These are phyloP conservation scores for Sphaeramia orbicularis DNA, from an alignment of 2,797 vertebrate species.

Conservation along the genomic window DNA sequence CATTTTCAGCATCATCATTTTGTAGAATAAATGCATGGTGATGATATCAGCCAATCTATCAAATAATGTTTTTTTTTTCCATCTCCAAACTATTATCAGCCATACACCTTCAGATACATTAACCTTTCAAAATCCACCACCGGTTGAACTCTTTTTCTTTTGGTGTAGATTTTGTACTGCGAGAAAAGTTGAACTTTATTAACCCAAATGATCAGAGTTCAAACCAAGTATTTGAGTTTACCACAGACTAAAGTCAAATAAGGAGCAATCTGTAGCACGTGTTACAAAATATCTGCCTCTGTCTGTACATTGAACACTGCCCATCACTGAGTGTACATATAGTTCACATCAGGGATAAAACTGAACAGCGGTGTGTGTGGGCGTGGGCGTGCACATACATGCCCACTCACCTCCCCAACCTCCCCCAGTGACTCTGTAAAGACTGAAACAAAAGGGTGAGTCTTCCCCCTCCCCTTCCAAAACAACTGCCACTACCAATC, in stretches of 20 bases:
- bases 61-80: too few relatives aligned
- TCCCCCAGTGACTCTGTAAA: not conserved
- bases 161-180: too few relatives aligned
- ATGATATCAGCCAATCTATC: too few relatives aligned
- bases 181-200: slow-evolving; percentile 49
- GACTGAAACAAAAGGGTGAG: slow-evolving; percentile 21
- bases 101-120: not conserved
- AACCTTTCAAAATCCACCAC: not conserved
- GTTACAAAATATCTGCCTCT: slow-evolving; percentile 45
- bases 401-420: slow-evolving; percentile 1
- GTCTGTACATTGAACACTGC: slow-evolving; percentile 44
- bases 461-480: slow-evolving; percentile 24
- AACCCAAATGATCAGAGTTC: slow-evolving; percentile 56
- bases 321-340: slow-evolving; percentile 5
- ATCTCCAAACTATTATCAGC: too few relatives aligned
- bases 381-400: slow-evolving; percentile 1
- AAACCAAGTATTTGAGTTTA: slow-evolving; percentile 33
- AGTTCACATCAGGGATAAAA: not conserved
- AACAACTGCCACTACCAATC: slow-evolving; percentile 47
- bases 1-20: too few relatives aligned
- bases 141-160: not conserved
- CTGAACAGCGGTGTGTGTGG: not conserved
- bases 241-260: slow-evolving; percentile 31
- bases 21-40: too few relatives aligned
- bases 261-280: slow-evolving; percentile 27